phyloP scores from a whole-genome alignment of 2,797 vertebrate species.

The Salarias fasciatus region DNA sequence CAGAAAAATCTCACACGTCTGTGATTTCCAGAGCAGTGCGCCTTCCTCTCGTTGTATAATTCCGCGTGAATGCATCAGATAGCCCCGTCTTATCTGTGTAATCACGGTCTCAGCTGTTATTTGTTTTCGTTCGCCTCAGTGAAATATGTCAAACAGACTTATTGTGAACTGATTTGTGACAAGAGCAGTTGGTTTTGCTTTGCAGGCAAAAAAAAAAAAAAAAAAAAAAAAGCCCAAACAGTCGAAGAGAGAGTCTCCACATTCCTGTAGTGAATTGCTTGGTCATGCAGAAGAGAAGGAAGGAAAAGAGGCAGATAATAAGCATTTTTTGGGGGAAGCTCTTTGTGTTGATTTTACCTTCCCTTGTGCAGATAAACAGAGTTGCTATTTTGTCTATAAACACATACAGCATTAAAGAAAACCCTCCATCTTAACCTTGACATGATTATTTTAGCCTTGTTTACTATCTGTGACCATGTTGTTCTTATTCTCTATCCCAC shows the following conservation, averaged over 20 bases:
- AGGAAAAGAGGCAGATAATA: slow-evolving; percentile 58
- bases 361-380: slow-evolving; percentile 38
- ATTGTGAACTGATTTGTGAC: slow-evolving; percentile 45
- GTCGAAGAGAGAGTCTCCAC: slow-evolving; percentile 43
- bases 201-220: background rate
- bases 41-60: slow-evolving; percentile 26
- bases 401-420: slow-evolving; percentile 15
- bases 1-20: slow-evolving; percentile 38
- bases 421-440: slow-evolving; percentile 6
- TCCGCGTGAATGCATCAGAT: slow-evolving; percentile 20
- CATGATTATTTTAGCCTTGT: slow-evolving; percentile 29
- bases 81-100: slow-evolving; percentile 28
- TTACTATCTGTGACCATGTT: slow-evolving; percentile 19
- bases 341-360: slow-evolving; percentile 57
- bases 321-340: background rate
- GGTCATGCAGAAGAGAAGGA: slow-evolving; percentile 69
- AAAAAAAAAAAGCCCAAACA: slow-evolving; percentile 13
- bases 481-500: slow-evolving; percentile 5
- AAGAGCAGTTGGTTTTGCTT: slow-evolving; percentile 20
- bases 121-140: slow-evolving; percentile 46
- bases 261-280: slow-evolving; percentile 70
- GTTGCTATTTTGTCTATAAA: slow-evolving; percentile 37
- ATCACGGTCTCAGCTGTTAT: slow-evolving; percentile 38
- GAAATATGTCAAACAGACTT: slow-evolving; percentile 46
- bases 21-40: slow-evolving; percentile 13